Evolutionary conservation across 1,140 invertebrate genomes (phyloP), one percentile per base, ranked within the genome.

Genomic region (Copidosoma floridanum): DNA sequence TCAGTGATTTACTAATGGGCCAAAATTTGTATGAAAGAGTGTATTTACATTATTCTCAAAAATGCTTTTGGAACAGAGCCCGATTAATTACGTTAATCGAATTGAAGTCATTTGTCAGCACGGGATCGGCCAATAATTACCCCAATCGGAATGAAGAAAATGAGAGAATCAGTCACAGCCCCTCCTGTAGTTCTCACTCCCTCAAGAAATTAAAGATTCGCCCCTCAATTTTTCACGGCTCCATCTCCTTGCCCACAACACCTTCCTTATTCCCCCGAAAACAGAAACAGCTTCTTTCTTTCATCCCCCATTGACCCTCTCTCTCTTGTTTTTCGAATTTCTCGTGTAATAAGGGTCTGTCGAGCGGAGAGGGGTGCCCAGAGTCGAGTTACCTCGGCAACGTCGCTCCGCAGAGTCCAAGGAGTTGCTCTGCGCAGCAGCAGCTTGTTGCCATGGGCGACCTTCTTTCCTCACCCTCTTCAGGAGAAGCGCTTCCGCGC

Each of bases 161-260:
- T n/a, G n/a, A n/a, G 63, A 69, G 66, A 69, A 57, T 57, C 43
- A 57, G 29, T 57, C 14, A 21, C 4, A 57, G 14, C 24, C 2
- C n/a, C 1, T 32, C 18, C 1, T 1, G 38, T 12, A 59, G 26
- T 59, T 52, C 21, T 41, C 56, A 58, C 56, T 58, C 50, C 32
- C 21, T 59, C 21, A 46, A 59, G 27, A 27, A 59, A 53, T 59
- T 53, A 52, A 46, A 44, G 48, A 41, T 41, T 50, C 46, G n/a
- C 23, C 21, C 11, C 43, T 38, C 35, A n/a, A 56, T 44, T 46
- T 56, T 18, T 51, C 12, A 27, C 26, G 2, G 38, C 32, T 26
- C 43, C 44, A 47, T 48, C 40, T 14, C n/a, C 21, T 20, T 50
- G 26, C 10, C 20, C 38, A 24, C 21, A 18, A 3, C 44, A 20